Base-by-base conservation (phyloP, 2,113 vertebrate genomes). In the Sylvia atricapilla region DNA sequence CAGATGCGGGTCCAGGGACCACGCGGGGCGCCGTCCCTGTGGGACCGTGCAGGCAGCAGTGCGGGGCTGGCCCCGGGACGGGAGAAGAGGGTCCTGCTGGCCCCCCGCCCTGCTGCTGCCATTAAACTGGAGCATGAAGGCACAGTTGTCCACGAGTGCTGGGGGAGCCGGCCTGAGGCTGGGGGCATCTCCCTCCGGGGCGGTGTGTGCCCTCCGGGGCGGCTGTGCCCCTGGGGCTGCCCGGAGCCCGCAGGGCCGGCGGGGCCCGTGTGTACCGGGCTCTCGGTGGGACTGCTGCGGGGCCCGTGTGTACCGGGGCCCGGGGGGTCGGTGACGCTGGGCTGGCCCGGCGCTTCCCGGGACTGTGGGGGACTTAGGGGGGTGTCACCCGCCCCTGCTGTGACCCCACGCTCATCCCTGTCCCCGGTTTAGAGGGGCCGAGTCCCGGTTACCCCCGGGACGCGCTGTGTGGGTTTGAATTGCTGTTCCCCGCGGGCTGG, bases 91-190 rank as follows among this genome's bases (percentile, higher is more conserved):
- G 6, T 68, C 43, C 59, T 15, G 3, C 63, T 10, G 14, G 72
- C 78, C 55, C 53, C n/a, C 53, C 7, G 9, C 79, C 64, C 70
- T 43, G 7, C 89, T 41, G 37, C 76, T n/a, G 41, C 64, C 79
- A 97, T 95, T 97, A 97, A 97, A 35, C 80, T 41, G 80, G 92
- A 86, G 46, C 5, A 33, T 7, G 56, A 90, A 92, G 81, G 63
- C 53, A 47, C 23, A 0, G 8, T 15, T 37, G 75, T 31, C 5
- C 1, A 0, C 30, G 13, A 49, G 25, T 88, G 43, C 67, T 14
- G 46, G 28, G 58, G 39, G 11, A 46, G 52, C 0, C 7, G 17
- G 50, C 9, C 49, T 3, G n/a, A 59, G 43, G 33, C 49, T 10
- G 35, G 4, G 75, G 9, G n/a, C 15, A 2, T 9, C 1, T 1